Evolutionary conservation across 2,113 vertebrate genomes (phyloP).

Genomic region (Marmota monax): DNA sequence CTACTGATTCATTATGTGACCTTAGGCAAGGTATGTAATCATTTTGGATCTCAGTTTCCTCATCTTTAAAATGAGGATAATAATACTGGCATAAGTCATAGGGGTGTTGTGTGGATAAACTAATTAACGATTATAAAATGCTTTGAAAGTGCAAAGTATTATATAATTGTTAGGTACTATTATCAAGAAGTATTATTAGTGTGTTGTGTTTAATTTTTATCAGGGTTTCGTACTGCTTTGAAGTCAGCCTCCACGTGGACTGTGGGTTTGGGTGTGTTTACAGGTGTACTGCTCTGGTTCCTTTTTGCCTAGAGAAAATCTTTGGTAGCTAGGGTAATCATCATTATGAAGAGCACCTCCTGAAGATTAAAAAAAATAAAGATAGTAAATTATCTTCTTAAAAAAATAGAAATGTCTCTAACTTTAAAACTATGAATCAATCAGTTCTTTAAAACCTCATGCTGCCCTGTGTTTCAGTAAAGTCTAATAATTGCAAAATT

Average conservation of each 20-base stretch:
- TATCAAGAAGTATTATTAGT: constrained; percentile 80
- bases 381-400: constrained; percentile 65
- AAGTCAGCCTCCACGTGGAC: constrained; percentile 77
- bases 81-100: constrained; percentile 71
- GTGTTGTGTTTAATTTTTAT: constrained; percentile 80
- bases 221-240: constrained; percentile 74
- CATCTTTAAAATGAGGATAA: constrained; percentile 78
- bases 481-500: constrained; percentile 60
- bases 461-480: constrained; percentile 46
- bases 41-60: constrained; percentile 74
- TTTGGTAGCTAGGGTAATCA: constrained; percentile 62
- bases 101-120: constrained; percentile 77
- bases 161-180: constrained; percentile 74
- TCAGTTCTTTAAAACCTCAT: constrained; percentile 65
- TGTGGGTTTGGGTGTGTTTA: constrained; percentile 64
- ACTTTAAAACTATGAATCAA: constrained; percentile 70
- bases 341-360: constrained; percentile 68
- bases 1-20: constrained; percentile 61
- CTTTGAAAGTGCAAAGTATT: constrained; percentile 77
- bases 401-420: constrained; percentile 65
- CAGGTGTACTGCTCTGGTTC: constrained; percentile 53
- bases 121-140: constrained; percentile 81
- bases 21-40: constrained; percentile 39
- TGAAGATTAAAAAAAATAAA: constrained; percentile 60
- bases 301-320: constrained; percentile 67